Conservation (phyloP, 2,888 invertebrate species). For the Drosophila buzzatii region DNA sequence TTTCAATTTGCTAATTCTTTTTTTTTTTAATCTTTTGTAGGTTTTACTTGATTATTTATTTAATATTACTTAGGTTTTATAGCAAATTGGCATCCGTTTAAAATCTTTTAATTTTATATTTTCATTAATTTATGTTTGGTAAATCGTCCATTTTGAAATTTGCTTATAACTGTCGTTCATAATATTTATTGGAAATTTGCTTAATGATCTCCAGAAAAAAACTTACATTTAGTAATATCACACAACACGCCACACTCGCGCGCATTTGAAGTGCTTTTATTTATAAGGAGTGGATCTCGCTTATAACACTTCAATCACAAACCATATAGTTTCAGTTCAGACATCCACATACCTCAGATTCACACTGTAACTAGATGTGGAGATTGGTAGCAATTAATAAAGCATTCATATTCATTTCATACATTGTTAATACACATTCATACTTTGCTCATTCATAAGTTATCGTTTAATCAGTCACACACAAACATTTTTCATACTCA, state of each 20-base stretch:
- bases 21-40: no score
- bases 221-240: conserved; percentile 76
- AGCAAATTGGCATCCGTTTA: conserved; percentile 71
- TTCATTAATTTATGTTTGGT: conserved; percentile 43
- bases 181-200: conserved; percentile 29
- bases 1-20: conserved; percentile 3
- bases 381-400: conserved; percentile 25
- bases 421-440: conserved; percentile 6
- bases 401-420: conserved; percentile 20
- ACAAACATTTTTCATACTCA: not conserved
- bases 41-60: conserved; percentile 26
- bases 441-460: conserved; percentile 1
- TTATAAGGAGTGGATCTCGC: conserved; percentile 25
- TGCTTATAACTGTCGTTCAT: conserved; percentile 65
- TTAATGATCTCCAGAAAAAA: conserved; percentile 55
- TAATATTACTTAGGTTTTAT: conserved; percentile 10
- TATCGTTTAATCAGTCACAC: conserved; percentile 14
- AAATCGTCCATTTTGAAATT: conserved; percentile 38
- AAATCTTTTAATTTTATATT: conserved; percentile 67
- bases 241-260: conserved; percentile 75
- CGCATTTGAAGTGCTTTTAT: conserved; percentile 59
- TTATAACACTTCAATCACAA: conserved; percentile 44
- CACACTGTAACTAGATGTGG: conserved; percentile 54
- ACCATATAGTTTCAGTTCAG: conserved; percentile 42
- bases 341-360: conserved; percentile 54